Conservation (phyloP, 2,797 vertebrate genomes). For the Hemitrygon akajei region DNA sequence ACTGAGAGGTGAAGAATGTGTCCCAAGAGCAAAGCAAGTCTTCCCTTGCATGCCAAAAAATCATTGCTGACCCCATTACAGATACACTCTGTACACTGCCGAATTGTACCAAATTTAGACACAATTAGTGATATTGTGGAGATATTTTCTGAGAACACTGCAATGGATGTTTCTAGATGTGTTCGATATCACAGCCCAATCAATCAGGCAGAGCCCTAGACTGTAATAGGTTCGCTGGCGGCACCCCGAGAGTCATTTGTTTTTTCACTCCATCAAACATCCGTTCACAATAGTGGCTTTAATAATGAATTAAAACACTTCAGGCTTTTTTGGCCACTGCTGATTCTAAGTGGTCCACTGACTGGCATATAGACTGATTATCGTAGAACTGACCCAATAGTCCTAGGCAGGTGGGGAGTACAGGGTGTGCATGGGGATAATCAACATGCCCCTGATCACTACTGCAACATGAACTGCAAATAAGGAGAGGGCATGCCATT, state of each 20-base stretch:
- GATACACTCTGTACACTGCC: background rate
- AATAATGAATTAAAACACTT: constrained; percentile 10
- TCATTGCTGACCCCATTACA: background rate
- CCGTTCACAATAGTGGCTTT: background rate
- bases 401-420: background rate
- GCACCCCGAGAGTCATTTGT: background rate
- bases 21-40: background rate
- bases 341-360: background rate
- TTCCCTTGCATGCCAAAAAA: background rate
- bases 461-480: background rate
- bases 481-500: background rate
- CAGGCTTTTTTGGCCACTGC: background rate
- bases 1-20: background rate
- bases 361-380: background rate
- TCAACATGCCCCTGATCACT: background rate
- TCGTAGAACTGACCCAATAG: background rate
- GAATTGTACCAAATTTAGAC: background rate
- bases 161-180: background rate
- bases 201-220: background rate
- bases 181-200: background rate
- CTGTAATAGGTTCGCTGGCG: background rate
- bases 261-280: background rate
- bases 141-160: background rate
- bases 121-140: background rate
- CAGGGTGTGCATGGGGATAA: background rate